A percentile compares a stretch with the other conserved stretches of the same genome.
Evolutionary conservation across 92 coral and sea anemone species (phyloP).

Genomic region (Ricordea florida): DNA sequence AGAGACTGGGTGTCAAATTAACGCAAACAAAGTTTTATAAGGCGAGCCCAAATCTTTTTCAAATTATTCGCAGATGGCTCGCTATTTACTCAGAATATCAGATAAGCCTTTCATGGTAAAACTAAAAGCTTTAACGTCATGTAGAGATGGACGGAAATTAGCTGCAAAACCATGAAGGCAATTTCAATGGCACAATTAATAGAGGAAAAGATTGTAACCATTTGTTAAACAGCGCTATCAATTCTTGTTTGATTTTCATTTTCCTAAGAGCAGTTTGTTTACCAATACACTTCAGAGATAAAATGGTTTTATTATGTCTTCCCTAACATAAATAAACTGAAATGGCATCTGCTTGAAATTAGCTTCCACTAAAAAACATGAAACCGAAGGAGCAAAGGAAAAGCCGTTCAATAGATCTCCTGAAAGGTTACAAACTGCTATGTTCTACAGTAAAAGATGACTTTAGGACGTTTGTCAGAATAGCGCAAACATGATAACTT

Average conservation of each 20-base stretch:
- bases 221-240: slow-evolving; percentile 77
- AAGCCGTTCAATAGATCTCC: not conserved
- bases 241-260: slow-evolving; percentile 74
- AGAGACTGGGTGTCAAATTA: slow-evolving; percentile 60
- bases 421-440: not conserved
- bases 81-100: slow-evolving; percentile 50
- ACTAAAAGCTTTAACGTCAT: slow-evolving; percentile 61
- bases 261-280: slow-evolving; percentile 80
- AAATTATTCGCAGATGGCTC: slow-evolving; percentile 69
- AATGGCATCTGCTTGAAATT: slow-evolving; percentile 58
- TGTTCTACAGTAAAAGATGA: no score
- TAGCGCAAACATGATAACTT: no score
- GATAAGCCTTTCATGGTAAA: slow-evolving; percentile 57
- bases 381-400: not conserved
- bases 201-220: slow-evolving; percentile 62
- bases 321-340: slow-evolving; percentile 44
- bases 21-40: slow-evolving; percentile 60
- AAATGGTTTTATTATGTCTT: slow-evolving; percentile 69
- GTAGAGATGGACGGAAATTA: slow-evolving; percentile 77
- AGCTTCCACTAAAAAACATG: slow-evolving; percentile 39
- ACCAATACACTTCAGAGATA: slow-evolving; percentile 70
- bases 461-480: no score
- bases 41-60: slow-evolving; percentile 37
- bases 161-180: slow-evolving; percentile 52
- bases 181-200: slow-evolving; percentile 76